Percentiles rank a stretch among this genome's conserved stretches.
Evolutionary conservation across 1,140 invertebrate genomes (phyloP).

Genomic region (Aphelenchoides fujianensis): DNA sequence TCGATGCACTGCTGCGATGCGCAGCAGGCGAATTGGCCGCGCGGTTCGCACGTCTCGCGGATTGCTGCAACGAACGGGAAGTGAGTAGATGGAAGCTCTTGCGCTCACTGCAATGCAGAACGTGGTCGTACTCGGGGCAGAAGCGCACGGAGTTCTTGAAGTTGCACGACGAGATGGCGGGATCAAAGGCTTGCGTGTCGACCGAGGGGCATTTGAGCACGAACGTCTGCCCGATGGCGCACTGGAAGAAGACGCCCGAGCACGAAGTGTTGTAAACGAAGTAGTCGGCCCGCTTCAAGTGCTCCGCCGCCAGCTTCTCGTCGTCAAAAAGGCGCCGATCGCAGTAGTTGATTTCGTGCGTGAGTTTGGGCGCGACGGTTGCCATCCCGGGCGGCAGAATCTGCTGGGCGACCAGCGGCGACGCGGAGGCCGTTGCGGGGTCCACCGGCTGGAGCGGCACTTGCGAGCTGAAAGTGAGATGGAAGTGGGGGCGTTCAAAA

Average conservation of each 20-base stretch:
- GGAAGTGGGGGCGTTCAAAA: not conserved
- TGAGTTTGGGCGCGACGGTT: slow-evolving; percentile 19
- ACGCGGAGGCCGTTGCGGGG: not conserved
- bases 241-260: slow-evolving; percentile 34
- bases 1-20: slow-evolving; percentile 35
- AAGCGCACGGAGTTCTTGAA: slow-evolving; percentile 35
- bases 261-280: slow-evolving; percentile 43
- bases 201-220: slow-evolving; percentile 30
- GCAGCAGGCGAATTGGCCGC: not conserved
- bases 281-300: slow-evolving; percentile 29
- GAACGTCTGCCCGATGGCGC: slow-evolving; percentile 37
- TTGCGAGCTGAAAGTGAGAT: not conserved
- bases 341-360: slow-evolving; percentile 31
- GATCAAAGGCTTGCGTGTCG: slow-evolving; percentile 37
- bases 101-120: slow-evolving; percentile 37
- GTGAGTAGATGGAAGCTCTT: too few relatives aligned
- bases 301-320: not conserved
- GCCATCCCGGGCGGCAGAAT: slow-evolving; percentile 2
- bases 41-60: slow-evolving; percentile 32
- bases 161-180: slow-evolving; percentile 34
- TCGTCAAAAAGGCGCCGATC: slow-evolving; percentile 20
- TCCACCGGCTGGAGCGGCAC: not conserved
- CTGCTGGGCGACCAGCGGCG: not conserved
- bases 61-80: slow-evolving; percentile 24
- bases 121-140: slow-evolving; percentile 42